Conservation (phyloP, 2,797 vertebrate genomes). For the Melanotaenia parkinsoni region DNA sequence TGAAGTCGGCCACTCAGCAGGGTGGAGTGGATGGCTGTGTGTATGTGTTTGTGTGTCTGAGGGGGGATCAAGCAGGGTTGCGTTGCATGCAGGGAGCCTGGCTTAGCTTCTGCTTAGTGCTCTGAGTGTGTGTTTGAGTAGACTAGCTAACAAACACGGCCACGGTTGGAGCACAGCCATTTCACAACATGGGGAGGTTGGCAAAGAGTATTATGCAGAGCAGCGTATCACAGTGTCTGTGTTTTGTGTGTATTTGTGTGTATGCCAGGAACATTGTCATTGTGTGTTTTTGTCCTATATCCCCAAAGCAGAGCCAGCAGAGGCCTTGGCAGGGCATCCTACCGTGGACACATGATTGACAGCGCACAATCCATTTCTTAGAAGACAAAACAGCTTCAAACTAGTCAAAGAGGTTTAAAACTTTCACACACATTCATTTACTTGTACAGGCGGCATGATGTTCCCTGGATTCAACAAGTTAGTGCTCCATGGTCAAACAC, state of each 20-base stretch:
- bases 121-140: slow-evolving; percentile 42
- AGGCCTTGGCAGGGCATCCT: slow-evolving; percentile 58
- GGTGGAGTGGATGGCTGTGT: slow-evolving; percentile 42
- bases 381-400: slow-evolving; percentile 62
- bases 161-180: slow-evolving; percentile 64
- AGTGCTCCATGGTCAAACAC: slow-evolving; percentile 10
- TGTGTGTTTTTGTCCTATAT: slow-evolving; percentile 50
- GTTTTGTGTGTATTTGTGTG: slow-evolving; percentile 30
- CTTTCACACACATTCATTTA: background rate
- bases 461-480: slow-evolving; percentile 17
- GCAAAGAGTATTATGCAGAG: slow-evolving; percentile 54
- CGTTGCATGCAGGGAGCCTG: slow-evolving; percentile 64
- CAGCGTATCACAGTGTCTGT: slow-evolving; percentile 29
- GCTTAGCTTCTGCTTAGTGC: slow-evolving; percentile 55
- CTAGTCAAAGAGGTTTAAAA: slow-evolving; percentile 28
- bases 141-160: slow-evolving; percentile 56
- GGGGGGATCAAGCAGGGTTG: slow-evolving; percentile 71
- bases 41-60: slow-evolving; percentile 52
- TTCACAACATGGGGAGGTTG: slow-evolving; percentile 61
- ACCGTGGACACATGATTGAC: slow-evolving; percentile 61
- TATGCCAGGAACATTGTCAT: slow-evolving; percentile 17
- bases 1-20: slow-evolving; percentile 57
- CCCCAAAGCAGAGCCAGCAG: slow-evolving; percentile 44
- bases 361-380: slow-evolving; percentile 57
- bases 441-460: background rate